phyloP scores from a whole-genome alignment of 2,888 invertebrate genomes.

The Branchipolynoe longqiensis region DNA sequence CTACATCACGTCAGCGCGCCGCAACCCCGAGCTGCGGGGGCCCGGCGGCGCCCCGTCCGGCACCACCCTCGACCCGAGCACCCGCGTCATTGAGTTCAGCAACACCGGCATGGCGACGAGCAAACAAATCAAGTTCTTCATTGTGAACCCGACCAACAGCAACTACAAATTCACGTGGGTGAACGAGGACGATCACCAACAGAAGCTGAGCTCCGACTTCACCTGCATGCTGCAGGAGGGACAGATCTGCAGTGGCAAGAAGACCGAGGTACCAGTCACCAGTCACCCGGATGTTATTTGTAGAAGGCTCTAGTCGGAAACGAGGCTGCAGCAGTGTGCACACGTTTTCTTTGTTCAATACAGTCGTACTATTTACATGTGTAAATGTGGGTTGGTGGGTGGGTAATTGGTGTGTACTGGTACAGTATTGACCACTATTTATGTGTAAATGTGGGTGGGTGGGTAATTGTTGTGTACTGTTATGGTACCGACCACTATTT shows the following conservation, averaged over 20 bases:
- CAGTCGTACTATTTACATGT: too few relatives aligned
- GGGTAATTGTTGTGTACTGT: too few relatives aligned
- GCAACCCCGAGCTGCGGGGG: slow-evolving; percentile 80
- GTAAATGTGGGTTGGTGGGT: too few relatives aligned
- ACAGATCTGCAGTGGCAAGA: slow-evolving; percentile 85
- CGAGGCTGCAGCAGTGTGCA: too few relatives aligned
- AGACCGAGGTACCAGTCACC: slow-evolving; percentile 82
- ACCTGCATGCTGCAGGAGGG: slow-evolving; percentile 85
- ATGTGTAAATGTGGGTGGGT: too few relatives aligned
- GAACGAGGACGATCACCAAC: slow-evolving; percentile 83
- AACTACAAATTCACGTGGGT: slow-evolving; percentile 85
- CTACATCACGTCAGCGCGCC: slow-evolving; percentile 83
- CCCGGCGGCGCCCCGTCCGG: slow-evolving; percentile 80
- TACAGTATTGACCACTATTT: too few relatives aligned
- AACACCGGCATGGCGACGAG: slow-evolving; percentile 85
- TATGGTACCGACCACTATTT: too few relatives aligned
- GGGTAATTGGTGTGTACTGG: too few relatives aligned
- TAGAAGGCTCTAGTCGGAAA: too few relatives aligned
- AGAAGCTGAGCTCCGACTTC: slow-evolving; percentile 83
- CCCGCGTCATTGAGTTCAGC: slow-evolving; percentile 86
- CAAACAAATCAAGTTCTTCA: slow-evolving; percentile 83
- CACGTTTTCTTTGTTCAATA: too few relatives aligned
- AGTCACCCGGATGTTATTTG: too few relatives aligned
- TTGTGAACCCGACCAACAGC: slow-evolving; percentile 87
- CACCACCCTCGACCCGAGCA: slow-evolving; percentile 82